A percentile compares a stretch with the other conserved stretches of the same genome.
phyloP scores from a whole-genome alignment of 2,113 vertebrate genomes.

The Callithrix jacchus region DNA sequence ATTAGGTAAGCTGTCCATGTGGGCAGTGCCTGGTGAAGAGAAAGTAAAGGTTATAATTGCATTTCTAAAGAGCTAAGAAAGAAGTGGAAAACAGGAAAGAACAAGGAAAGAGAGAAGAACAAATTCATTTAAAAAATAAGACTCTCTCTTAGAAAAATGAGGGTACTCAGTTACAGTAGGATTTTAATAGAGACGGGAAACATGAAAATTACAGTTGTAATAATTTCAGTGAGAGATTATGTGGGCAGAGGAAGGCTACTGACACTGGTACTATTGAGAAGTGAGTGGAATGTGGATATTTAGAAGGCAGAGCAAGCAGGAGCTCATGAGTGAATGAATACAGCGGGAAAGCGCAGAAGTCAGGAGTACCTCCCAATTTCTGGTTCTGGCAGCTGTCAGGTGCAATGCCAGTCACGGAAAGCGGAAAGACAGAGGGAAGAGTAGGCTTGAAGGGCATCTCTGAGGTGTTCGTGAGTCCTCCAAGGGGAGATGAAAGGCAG shows the following conservation, averaged over 20 bases:
- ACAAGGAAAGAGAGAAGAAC: too few relatives aligned
- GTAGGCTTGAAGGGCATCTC: accelerated
- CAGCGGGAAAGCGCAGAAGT: background rate
- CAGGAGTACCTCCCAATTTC: background rate
- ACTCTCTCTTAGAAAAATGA: too few relatives aligned
- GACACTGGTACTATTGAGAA: background rate
- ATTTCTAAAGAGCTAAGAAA: too few relatives aligned
- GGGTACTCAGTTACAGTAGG: too few relatives aligned
- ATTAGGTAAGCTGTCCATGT: too few relatives aligned
- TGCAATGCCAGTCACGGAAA: background rate
- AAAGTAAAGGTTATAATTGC: too few relatives aligned
- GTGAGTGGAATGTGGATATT: background rate
- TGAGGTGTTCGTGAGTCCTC: background rate
- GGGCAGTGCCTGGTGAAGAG: too few relatives aligned
- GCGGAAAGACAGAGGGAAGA: background rate
- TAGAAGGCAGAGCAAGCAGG: background rate
- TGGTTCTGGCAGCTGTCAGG: background rate
- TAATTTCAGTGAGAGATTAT: background rate
- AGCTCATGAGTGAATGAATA: background rate
- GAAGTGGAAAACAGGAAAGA: too few relatives aligned
- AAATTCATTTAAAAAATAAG: too few relatives aligned
- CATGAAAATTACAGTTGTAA: background rate
- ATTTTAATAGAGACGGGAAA: background rate
- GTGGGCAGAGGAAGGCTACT: background rate
- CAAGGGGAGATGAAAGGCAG: background rate